Evolutionary conservation across 2,113 vertebrate genomes (phyloP), one percentile per base, ranked within the genome.

Genomic region (Cettia cetti): DNA sequence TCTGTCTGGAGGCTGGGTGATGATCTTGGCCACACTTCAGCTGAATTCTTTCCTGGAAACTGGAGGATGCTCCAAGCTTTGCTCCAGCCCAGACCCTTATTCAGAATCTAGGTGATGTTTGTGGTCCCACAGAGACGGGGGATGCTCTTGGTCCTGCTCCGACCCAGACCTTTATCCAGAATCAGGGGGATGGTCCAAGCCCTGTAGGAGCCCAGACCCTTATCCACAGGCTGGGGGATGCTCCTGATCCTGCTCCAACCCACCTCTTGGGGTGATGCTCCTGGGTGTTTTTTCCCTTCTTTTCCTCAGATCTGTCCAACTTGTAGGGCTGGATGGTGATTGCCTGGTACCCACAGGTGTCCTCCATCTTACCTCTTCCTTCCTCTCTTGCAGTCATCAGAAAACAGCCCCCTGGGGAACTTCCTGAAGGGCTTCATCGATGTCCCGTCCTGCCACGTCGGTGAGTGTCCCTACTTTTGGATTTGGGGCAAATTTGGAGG

Each of bases 371-470:
- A 42, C 2, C 4, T 82, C 20, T 86, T 54, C 63, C 20, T 86
- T 82, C 53, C 3, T 92, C 33, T 95, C 78, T 95, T 92, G 49
- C 93, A 99, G 97, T 98, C 99, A 5, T 99, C 99, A 1, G 99
- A 99, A 96, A 99, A 99, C 98, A 99, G 99, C 82, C 99, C 99
- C 6, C 96, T 99, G 94, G 99, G 99, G 95, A 99, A 99, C 97
- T 98, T 99, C 90, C 97, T 99, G 94, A 99, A 99, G 86, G 99
- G 99, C 82, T 99, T 99, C 94, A 97, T 99, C 20, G 99, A 99
- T 15, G 98, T 99, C 93, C 99, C 99, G 2, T 99, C 99, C 93
- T 99, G 99, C 98, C 99, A 99, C n/a, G 99, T 99, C 1, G 98
- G 99, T 99, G 98, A 99, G 99, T 94, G 72, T 83, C 72, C 15